Evolutionary conservation across 2,797 vertebrate genomes (phyloP).

Genomic region (Danio tinwini): DNA sequence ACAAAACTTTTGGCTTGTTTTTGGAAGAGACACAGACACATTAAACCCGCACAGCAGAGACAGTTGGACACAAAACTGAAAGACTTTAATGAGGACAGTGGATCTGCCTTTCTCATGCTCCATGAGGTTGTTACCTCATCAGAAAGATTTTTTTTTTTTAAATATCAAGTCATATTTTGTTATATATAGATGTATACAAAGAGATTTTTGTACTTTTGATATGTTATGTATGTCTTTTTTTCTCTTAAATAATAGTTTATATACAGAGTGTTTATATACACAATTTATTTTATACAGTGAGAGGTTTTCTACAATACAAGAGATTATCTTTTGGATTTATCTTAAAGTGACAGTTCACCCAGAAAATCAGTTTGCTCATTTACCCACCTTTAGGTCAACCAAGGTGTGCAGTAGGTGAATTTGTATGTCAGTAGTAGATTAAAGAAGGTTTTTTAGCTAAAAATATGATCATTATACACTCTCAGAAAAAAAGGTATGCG

Average conservation of each 20-base stretch:
- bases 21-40: constrained; percentile 31
- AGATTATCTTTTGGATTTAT: constrained; percentile 24
- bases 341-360: neutral
- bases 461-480: too few relatives aligned
- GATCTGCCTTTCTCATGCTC: constrained; percentile 32
- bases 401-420: too few relatives aligned
- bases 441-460: too few relatives aligned
- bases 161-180: constrained; percentile 59
- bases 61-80: constrained; percentile 46
- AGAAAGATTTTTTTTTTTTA: constrained; percentile 30
- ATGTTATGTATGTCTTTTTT: constrained; percentile 16
- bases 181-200: constrained; percentile 59
- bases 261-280: constrained; percentile 40
- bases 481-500: too few relatives aligned
- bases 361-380: neutral
- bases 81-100: constrained; percentile 41
- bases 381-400: too few relatives aligned
- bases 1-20: constrained; percentile 38
- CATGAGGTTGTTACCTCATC: constrained; percentile 9
- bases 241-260: constrained; percentile 41
- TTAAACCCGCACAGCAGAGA: constrained; percentile 34
- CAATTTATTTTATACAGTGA: constrained; percentile 24
- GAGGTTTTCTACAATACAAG: constrained; percentile 24
- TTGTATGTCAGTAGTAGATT: too few relatives aligned
- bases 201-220: constrained; percentile 52